A percentile compares a stretch with the other conserved stretches of the same genome.
These are phyloP conservation scores for Elaphurus davidianus DNA, from an alignment of 2,113 vertebrate species.

Conservation along the genomic window DNA sequence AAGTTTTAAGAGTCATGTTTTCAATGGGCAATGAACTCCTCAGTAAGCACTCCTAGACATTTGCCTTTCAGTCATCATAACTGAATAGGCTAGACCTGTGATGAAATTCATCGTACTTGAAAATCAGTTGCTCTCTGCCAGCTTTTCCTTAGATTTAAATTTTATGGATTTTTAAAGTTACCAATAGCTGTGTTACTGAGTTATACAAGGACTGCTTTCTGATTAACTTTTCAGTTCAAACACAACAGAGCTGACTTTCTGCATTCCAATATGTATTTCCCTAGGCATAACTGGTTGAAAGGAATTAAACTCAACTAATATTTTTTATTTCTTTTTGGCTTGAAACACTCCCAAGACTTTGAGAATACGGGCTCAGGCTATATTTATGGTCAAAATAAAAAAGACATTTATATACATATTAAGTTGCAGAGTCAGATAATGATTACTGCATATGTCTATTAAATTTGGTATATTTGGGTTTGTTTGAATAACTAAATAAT, in stretches of 20 bases:
- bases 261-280: slow-evolving; percentile 74
- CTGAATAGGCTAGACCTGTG: neutral
- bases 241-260: slow-evolving; percentile 54
- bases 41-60: neutral
- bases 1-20: slow-evolving; percentile 75
- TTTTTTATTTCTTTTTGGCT: slow-evolving; percentile 60
- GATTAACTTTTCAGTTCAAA: slow-evolving; percentile 71
- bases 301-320: slow-evolving; percentile 61
- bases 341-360: slow-evolving; percentile 59
- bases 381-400: slow-evolving; percentile 57
- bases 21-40: slow-evolving; percentile 56
- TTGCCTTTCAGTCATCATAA: slow-evolving; percentile 17
- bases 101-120: slow-evolving; percentile 8
- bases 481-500: slow-evolving; percentile 28
- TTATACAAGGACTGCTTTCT: slow-evolving; percentile 50
- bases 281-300: slow-evolving; percentile 68
- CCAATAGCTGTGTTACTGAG: slow-evolving; percentile 28
- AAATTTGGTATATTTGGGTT: neutral
- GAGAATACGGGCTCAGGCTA: neutral
- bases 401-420: slow-evolving; percentile 45
- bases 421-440: slow-evolving; percentile 50
- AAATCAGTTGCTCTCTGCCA: slow-evolving; percentile 49
- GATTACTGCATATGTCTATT: neutral
- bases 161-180: slow-evolving; percentile 60
- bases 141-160: slow-evolving; percentile 47